Evolutionary conservation across 2,113 vertebrate genomes (phyloP).

Genomic region (Cnemophilus loriae): DNA sequence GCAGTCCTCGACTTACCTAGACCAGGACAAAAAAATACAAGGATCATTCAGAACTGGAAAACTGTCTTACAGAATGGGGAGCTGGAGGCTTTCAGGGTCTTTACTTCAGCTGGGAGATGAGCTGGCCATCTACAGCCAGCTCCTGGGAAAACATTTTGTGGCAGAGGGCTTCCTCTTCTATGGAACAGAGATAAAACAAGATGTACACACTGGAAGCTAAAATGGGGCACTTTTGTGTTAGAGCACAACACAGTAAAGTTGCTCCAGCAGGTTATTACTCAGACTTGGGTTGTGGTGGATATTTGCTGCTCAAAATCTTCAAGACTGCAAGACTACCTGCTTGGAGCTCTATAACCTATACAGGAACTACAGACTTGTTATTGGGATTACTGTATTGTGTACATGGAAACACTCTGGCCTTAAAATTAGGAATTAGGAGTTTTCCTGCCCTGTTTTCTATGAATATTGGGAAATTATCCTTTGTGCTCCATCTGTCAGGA

Average conservation of each 20-base stretch:
- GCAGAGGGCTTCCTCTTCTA: neutral
- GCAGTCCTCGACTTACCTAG: neutral
- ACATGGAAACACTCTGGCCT: neutral
- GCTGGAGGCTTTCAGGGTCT: neutral
- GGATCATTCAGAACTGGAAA: neutral
- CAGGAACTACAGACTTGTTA: neutral
- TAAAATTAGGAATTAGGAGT: neutral
- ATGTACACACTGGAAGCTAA: neutral
- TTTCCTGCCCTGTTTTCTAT: neutral
- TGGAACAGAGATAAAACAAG: neutral
- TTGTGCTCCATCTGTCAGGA: neutral
- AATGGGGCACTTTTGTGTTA: neutral
- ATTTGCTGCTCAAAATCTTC: neutral
- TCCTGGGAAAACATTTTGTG: neutral
- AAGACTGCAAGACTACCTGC: neutral
- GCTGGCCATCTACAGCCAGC: neutral
- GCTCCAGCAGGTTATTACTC: neutral
- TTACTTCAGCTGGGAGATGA: neutral
- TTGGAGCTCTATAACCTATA: neutral
- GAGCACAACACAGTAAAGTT: neutral
- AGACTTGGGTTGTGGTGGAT: neutral
- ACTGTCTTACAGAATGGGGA: fast-evolving
- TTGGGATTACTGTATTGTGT: neutral
- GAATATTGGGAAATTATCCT: neutral
- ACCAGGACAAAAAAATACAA: neutral